Evolutionary conservation across 2,888 invertebrate species (phyloP), one percentile per base, ranked within the genome.

Genomic region (Chloroclysta siterata): DNA sequence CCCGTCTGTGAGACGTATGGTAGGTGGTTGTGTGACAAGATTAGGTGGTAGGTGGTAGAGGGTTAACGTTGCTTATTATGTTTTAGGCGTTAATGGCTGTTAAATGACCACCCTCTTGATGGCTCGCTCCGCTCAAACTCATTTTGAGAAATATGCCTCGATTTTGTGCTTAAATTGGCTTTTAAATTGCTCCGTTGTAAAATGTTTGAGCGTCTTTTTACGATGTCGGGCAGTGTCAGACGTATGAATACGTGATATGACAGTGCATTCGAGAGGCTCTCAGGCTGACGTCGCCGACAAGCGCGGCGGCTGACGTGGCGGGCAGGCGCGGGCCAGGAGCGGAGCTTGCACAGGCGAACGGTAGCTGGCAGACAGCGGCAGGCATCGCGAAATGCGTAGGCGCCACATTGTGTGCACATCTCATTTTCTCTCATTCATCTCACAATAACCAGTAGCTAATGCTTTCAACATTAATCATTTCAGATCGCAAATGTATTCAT

Each of bases 61-160:
- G n/a, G n/a, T n/a, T n/a, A 84, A 88, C 81, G 78, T 84, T 74
- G 75, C 85, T 83, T 87, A 87, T 90, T 87, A 87, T 87, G 83
- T 84, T 88, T 84, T 84, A 87, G 86, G 88, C 85, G 87, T 85
- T 88, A 89, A 88, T 88, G 88, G 79, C 81, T 82, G 81, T 84
- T 87, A 88, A 89, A 88, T 86, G 85, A 85, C 84, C 82, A 87
- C 82, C 85, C 82, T 83, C 76, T 81, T 84, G 86, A 87, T 84
- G 83, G 84, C 78, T 81, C 44, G 76, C 75, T 76, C 77, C 71
- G 70, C 73, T 72, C 75, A 63, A 77, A 75, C 78, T 80, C 77
- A 78, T 84, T 83, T 80, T 75, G 74, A 75, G 76, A 78, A 78
- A 80, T 76, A 78, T 72, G 69, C 74, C 66, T 69, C 68, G 75